Evolutionary conservation across 2,113 vertebrate species (phyloP), one percentile per base, ranked within the genome.

Genomic region (Pelusios castaneus): DNA sequence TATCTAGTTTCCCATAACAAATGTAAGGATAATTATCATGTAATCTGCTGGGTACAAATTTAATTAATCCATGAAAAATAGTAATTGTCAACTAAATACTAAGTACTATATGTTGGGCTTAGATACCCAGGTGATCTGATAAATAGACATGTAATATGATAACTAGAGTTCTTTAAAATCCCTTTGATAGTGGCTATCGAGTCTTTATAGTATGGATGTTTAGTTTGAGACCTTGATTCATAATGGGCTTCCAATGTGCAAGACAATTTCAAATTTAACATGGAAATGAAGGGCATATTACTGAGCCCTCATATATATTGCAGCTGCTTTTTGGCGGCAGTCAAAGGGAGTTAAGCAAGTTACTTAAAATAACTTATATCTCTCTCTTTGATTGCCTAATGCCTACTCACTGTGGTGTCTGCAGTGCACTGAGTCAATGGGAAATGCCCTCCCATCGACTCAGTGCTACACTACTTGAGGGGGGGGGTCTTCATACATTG

Each of bases 1-100:
- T 91, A 92, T 82, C 45, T 54, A 89, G 47, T 94, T 96, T 96
- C 88, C 91, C 86, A 86, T 60, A 92, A 92, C 93, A 93, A 92
- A 94, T 83, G 51, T 56, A 51, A 70, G 73, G 14, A n/a, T 88
- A 95, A 96, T 93, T 87, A 92, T 85, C 87, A 86, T 91, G 84
- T 91, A 95, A 94, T 95, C 87, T 86, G 90, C 34, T 43, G 79
- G 91, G 81, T 79, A 95, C 63, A 90, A 94, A 84, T 45, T 82
- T 89, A 95, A 97, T 96, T 89, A 95, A 88, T 90, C 73, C 82
- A 82, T 22, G 80, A 82, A 92, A 95, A 92, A 84, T 1, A 70
- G 47, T 90, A 92, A 84, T 80, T 73, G 80, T 80, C 80, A 94
- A 16, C 86, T 78, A 91, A 84, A 80, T 90, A 81, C 75, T 78